Evolutionary conservation across 2,113 vertebrate species (phyloP), one percentile per base, ranked within the genome.

Genomic region (Salvelinus fontinalis): DNA sequence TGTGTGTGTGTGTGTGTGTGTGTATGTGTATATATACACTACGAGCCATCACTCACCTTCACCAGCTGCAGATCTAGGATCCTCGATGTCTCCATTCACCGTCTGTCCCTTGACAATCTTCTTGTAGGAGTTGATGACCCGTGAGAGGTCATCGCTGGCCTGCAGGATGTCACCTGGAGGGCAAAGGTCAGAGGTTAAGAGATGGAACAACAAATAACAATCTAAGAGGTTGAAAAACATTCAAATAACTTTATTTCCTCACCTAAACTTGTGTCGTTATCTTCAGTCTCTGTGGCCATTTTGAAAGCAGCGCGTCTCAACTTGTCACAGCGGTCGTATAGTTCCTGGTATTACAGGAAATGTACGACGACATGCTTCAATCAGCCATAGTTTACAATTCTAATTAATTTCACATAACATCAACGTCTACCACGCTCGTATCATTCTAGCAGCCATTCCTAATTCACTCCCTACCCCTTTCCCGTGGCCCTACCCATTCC

Each of bases 221-320:
- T 44, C 16, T 9, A 20, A 18, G 51, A 54, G 16, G 3, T n/a
- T 59, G 24, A 44, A 4, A n/a, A 24, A 54, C 12, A 20, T 22
- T 1, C 70, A 29, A 16, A 49, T 7, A 1, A 22, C 65, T 65
- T 18, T 70, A 8, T 2, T 12, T 16, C 80, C 84, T 77, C 90
- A 99, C 98, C 98, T 91, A 99, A 86, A 86, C 89, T 95, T 85
- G 86, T 92, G 91, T 99, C 98, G 8, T 97, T 96, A 88, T 99
- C 98, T 77, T 99, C 98, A 0, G 97, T 95, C 90, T 99, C 98
- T 0, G 96, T 98, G 89, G 98, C 98, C 88, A 99, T 93, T 87
- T 97, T 99, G 89, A 98, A 98, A 67, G 98, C 90, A 0, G 94
- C 93, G 20, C 95, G 92, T 70, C 97, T 94, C 85, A 97, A 95